These are phyloP conservation scores for Cardiocondyla obscurior DNA, from an alignment of 1,140 invertebrate species.

Conservation along the genomic window DNA sequence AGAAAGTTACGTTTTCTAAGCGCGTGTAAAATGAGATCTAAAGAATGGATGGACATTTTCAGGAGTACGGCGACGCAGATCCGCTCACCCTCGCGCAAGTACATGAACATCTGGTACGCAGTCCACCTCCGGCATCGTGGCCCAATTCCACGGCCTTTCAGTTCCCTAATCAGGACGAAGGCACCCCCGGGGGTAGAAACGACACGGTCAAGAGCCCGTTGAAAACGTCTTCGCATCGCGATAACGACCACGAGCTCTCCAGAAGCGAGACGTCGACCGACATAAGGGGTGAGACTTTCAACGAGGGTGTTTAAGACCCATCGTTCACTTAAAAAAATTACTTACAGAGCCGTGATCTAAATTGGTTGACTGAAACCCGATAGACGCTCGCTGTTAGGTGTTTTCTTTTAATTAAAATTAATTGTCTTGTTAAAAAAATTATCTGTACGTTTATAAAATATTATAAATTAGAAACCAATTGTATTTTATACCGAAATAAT, in stretches of 20 bases:
- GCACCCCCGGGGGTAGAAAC: constrained; percentile 55
- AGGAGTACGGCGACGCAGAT: constrained; percentile 89
- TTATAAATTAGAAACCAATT: not conserved
- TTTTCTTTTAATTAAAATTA: not conserved
- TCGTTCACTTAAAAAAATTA: not conserved
- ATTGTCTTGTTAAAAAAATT: not conserved
- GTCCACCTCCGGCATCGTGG: constrained; percentile 90
- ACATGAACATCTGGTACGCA: constrained; percentile 92
- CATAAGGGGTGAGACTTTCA: constrained; percentile 75
- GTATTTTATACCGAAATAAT: not conserved
- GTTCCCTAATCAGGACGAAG: constrained; percentile 75
- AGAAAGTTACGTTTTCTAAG: not conserved
- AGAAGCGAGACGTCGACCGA: constrained; percentile 79
- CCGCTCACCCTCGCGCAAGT: constrained; percentile 90
- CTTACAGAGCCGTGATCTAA: not conserved
- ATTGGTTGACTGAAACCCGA: not conserved
- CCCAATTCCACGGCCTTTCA: constrained; percentile 83
- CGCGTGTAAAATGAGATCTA: not conserved
- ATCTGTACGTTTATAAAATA: not conserved
- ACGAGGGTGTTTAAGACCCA: not conserved
- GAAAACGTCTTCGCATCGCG: constrained; percentile 70
- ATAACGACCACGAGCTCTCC: constrained; percentile 76
- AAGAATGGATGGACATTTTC: constrained; percentile 51
- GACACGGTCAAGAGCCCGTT: constrained; percentile 73
- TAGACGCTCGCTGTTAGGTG: not conserved